Base-by-base conservation (phyloP, 2,888 invertebrate species). In the Aricia artaxerxes region DNA sequence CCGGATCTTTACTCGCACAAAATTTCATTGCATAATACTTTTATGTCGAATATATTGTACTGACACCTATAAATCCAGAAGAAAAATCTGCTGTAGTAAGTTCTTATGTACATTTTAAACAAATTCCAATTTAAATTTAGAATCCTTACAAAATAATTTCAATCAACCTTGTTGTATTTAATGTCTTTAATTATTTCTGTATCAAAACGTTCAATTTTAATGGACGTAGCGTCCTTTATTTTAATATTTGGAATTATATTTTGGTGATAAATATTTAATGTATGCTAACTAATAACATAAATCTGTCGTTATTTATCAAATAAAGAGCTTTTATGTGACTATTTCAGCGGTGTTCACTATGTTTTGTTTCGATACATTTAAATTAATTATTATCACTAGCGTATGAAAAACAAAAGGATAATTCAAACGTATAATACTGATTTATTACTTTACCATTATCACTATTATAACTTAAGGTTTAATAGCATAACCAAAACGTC, bases 241-340 rank as follows among this genome's bases (percentile, higher is more conserved):
- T 73, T 44, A n/a, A 44, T 73, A 44, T 40, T 44, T 6, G 73
- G 31, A 73, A 75, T 49, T 49, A 24, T 49, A 49, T 44, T 49
- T 6, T 5, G 57, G 53, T 16, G 6, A 76, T 76, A 76, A 76
- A 76, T 76, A 76, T 53, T 76, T 16, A 76, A 76, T 53, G 57
- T 57, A 76, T 53, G 76, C 35, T 35, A 57, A 76, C 76, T 76
- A 57, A 57, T 57, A 76, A 57, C 53, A 76, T 76, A 57, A 76
- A 76, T 76, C 76, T 53, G 75, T 49, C 53, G 31, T 57, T 76
- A 57, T 53, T 31, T 35, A 57, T 76, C 53, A 53, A 44, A 75
- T 75, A 73, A 38, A 69, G 69, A 69, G 69, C 69, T 69, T 69
- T 69, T 69, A 69, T 69, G 35, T 69, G 69, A 69, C 35, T 35